Percentiles rank a stretch among this genome's conserved stretches.
These are phyloP conservation scores for Halcyon senegalensis DNA, from an alignment of 2,113 vertebrate species.

Conservation along the genomic window DNA sequence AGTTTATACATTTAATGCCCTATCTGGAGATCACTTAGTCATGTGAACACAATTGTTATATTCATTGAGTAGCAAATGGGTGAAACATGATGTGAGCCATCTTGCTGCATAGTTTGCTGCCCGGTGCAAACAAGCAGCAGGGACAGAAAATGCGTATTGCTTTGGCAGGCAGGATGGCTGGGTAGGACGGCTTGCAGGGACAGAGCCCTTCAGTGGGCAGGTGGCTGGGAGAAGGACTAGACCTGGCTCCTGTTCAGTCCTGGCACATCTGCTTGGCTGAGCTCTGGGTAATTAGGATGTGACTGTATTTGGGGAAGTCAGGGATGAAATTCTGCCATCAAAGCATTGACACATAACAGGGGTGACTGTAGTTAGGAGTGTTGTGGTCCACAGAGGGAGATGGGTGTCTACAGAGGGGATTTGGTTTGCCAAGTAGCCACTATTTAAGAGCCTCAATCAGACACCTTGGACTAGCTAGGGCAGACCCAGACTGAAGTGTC, in stretches of 20 bases:
- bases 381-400: neutral
- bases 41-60: neutral
- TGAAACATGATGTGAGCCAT: neutral
- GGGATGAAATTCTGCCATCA: neutral
- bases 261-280: neutral
- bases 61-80: neutral
- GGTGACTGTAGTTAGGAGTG: fast-evolving
- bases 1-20: neutral
- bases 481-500: neutral
- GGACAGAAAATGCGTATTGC: fast-evolving
- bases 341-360: fast-evolving
- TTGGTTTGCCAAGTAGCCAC: neutral
- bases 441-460: neutral
- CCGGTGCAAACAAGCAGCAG: neutral
- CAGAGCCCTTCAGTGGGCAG: neutral
- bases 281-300: neutral
- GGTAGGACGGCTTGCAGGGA: neutral
- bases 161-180: neutral
- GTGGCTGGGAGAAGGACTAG: neutral
- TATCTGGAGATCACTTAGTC: neutral
- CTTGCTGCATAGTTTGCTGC: neutral
- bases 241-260: neutral
- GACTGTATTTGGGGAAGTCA: neutral
- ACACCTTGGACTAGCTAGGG: neutral
- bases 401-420: neutral